Percentiles rank a stretch among this genome's conserved stretches.
phyloP scores from a whole-genome alignment of 2,797 vertebrate genomes.

The Amblyopsis hoosieri region DNA sequence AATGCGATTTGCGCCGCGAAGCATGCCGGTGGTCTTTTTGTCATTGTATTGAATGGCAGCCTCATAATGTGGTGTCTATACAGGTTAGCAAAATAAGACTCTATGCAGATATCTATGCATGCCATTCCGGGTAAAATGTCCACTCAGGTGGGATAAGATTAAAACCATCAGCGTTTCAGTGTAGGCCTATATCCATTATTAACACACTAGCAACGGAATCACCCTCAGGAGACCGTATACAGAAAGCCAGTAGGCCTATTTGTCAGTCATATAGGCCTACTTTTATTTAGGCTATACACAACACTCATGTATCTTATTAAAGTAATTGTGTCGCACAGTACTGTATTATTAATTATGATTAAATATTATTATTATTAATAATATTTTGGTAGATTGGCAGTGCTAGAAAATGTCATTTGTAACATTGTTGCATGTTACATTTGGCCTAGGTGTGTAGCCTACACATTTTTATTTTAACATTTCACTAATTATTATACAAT shows the following conservation, averaged over 20 bases:
- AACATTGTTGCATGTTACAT: slow-evolving; percentile 8
- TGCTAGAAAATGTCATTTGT: slow-evolving; percentile 16
- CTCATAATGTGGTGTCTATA: not conserved
- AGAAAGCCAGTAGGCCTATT: no score
- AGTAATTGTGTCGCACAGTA: not conserved
- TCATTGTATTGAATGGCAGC: slow-evolving; percentile 5
- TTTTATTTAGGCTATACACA: slow-evolving; percentile 7
- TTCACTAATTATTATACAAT: slow-evolving; percentile 43
- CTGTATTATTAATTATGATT: not conserved
- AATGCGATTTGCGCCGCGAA: slow-evolving; percentile 37
- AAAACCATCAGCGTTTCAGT: slow-evolving; percentile 55
- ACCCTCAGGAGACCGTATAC: no score
- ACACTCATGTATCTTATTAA: slow-evolving; percentile 2
- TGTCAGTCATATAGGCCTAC: no score
- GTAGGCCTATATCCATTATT: slow-evolving; percentile 65
- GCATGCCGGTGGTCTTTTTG: slow-evolving; percentile 12
- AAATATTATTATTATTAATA: slow-evolving; percentile 37
- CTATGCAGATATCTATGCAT: slow-evolving; percentile 30
- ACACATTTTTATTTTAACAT: slow-evolving; percentile 41
- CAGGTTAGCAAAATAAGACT: not conserved
- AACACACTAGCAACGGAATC: slow-evolving; percentile 45
- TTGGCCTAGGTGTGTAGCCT: slow-evolving; percentile 21
- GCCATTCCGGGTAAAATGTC: slow-evolving; percentile 65
- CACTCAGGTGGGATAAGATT: slow-evolving; percentile 62
- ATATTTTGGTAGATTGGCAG: slow-evolving; percentile 29